A percentile compares a stretch with the other conserved stretches of the same genome.
Evolutionary conservation across 2,113 vertebrate species (phyloP).

Genomic region (Scatophagus argus): DNA sequence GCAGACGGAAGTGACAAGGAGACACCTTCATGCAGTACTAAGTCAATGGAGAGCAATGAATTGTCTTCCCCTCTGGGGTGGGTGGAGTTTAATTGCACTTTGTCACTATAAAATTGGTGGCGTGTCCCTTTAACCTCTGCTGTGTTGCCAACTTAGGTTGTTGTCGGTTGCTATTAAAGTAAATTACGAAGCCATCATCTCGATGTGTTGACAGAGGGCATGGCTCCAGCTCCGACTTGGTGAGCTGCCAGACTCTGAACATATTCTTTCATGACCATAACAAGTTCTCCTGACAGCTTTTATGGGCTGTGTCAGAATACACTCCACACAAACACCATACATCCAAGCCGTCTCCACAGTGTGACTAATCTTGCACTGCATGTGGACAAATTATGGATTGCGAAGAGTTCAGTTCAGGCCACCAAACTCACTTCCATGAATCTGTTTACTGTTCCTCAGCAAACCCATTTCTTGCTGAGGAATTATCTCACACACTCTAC

Average conservation of each 20-base stretch:
- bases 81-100: no score
- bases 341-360: background rate
- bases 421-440: background rate
- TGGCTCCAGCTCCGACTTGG: background rate
- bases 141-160: conserved; percentile 1
- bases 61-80: no score
- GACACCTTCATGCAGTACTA: no score
- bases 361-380: background rate
- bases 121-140: background rate
- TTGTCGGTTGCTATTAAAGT: background rate
- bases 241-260: conserved; percentile 4
- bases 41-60: no score
- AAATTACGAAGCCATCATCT: conserved; percentile 17
- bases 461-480: background rate
- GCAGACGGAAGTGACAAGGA: no score
- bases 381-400: background rate
- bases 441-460: conserved; percentile 27
- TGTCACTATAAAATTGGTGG: background rate
- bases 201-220: conserved; percentile 38
- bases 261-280: background rate
- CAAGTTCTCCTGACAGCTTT: background rate
- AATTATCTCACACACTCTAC: conserved; percentile 30
- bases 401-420: conserved; percentile 21
- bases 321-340: no score
- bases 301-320: background rate